Percentiles rank a stretch among this genome's conserved stretches.
These are phyloP conservation scores for Megatriorchis doriae DNA, from an alignment of 2,113 vertebrate genomes.

Conservation along the genomic window DNA sequence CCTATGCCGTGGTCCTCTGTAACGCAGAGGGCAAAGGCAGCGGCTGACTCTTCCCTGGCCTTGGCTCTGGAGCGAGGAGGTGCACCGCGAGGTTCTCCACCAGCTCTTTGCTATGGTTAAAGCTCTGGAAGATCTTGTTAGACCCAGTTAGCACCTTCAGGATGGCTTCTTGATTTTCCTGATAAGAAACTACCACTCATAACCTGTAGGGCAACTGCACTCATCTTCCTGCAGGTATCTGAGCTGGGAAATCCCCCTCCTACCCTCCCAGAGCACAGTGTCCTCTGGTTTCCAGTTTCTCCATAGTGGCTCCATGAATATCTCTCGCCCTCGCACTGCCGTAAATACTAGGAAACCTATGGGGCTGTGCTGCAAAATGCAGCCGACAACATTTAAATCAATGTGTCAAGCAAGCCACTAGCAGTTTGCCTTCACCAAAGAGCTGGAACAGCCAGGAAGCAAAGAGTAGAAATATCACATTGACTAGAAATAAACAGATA, in stretches of 20 bases:
- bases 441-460: background rate
- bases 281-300: background rate
- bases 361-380: background rate
- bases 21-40: background rate
- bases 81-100: background rate
- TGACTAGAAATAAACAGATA: background rate
- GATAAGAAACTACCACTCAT: background rate
- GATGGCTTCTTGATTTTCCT: background rate
- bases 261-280: background rate
- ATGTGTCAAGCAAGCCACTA: background rate
- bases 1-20: background rate
- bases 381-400: slow-evolving; percentile 35
- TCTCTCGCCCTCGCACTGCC: background rate
- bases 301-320: background rate
- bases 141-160: background rate
- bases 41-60: rapidly evolving
- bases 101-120: background rate
- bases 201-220: background rate
- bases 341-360: background rate
- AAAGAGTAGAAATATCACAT: background rate
- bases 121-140: background rate
- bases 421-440: background rate
- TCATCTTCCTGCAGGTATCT: background rate
- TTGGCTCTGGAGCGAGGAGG: background rate
- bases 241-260: background rate